Base-by-base conservation (phyloP, 2,888 invertebrate species). In the Chymomyza caudatula region DNA sequence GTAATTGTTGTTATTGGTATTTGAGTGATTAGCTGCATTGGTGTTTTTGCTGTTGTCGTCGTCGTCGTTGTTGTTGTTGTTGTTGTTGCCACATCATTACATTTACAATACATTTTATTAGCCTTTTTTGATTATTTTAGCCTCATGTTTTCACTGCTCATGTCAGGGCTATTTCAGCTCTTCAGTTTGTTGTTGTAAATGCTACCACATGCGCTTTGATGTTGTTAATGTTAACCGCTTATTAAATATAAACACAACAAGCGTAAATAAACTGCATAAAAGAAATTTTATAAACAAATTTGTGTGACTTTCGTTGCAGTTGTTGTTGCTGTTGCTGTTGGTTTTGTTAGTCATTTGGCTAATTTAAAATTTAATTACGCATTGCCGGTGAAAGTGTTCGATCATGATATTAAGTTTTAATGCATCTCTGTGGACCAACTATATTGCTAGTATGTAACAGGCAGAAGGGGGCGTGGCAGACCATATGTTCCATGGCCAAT, bases 151-250 rank as follows among this genome's bases (percentile, higher is more conserved):
- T 60, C 42, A 37, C 54, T 13, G 29, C 11, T 37, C 20, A 47
- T 63, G 42, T 15, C 53, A 55, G 43, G 42, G 47, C 17, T 56
- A 49, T 17, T 61, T 47, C 29, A 23, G 56, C 13, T 61, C 1
- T 29, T 11, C 1, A 1, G 1, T 37, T 68, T 71, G 65, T 57
- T 59, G 54, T 15, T 60, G 60, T 37, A 44, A 43, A 53, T 59
- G 69, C 59, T 69, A 74, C 72, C 77, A 60, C 65, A 67, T 69
- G 20, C 20, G 11, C 63, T 73, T 74, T 73, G 75, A 65, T 69
- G 65, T 66, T 69, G 69, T 65, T 70, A 58, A 44, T 58, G 65
- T 61, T 67, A 83, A 85, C 86, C 86, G 83, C 87, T 85, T 77
- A 86, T 86, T 84, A 84, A 84, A 80, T 73, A 78, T 76, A 74